These are phyloP conservation scores for Melozone crissalis DNA, from an alignment of 2,113 vertebrate genomes.

Conservation along the genomic window DNA sequence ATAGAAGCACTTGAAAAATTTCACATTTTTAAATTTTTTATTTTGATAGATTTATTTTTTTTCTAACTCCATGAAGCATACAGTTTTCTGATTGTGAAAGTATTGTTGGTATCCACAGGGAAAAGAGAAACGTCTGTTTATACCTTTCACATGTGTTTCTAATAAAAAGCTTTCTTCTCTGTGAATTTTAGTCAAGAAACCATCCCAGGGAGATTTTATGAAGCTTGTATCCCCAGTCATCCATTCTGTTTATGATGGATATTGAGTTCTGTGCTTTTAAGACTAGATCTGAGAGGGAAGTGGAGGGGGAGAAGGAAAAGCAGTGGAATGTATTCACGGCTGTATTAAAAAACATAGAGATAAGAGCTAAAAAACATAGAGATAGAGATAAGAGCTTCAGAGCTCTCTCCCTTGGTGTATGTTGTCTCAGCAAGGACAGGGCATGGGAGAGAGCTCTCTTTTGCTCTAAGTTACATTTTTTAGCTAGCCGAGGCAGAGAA, in stretches of 20 bases:
- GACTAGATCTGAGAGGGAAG: neutral
- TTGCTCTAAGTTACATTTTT: neutral
- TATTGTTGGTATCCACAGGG: neutral
- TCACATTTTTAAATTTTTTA: neutral
- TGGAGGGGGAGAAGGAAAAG: accelerated
- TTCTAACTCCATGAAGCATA: neutral
- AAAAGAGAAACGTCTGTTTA: neutral
- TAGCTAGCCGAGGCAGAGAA: neutral
- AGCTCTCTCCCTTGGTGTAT: accelerated
- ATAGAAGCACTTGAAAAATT: neutral
- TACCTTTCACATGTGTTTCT: neutral
- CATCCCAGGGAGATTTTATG: no score
- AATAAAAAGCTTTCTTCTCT: neutral
- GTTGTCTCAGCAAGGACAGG: neutral
- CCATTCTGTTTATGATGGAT: neutral
- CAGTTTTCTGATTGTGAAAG: neutral
- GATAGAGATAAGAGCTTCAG: neutral
- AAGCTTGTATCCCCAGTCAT: neutral
- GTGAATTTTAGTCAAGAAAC: neutral
- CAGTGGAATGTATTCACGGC: neutral
- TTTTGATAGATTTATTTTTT: neutral
- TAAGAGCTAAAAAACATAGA: neutral
- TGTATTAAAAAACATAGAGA: neutral
- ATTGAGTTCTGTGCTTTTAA: neutral
- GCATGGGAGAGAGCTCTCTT: accelerated